These are phyloP conservation scores for Eolophus roseicapilla DNA, from an alignment of 2,113 vertebrate genomes.

Conservation along the genomic window DNA sequence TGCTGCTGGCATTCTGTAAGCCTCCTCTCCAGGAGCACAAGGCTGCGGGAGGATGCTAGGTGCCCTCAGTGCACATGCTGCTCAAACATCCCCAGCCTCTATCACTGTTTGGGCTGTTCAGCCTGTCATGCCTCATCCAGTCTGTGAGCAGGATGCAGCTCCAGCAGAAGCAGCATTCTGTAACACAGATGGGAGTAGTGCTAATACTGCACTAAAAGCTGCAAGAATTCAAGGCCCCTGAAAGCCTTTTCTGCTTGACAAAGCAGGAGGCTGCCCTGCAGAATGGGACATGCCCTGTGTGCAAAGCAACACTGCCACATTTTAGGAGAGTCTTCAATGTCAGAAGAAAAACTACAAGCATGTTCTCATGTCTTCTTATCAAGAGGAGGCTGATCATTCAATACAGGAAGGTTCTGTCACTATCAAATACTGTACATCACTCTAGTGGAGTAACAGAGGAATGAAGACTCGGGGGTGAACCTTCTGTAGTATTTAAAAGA, in stretches of 20 bases:
- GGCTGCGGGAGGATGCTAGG: neutral
- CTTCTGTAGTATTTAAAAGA: neutral
- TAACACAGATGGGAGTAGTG: accelerated
- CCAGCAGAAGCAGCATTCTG: accelerated
- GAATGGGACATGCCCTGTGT: accelerated
- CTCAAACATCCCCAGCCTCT: accelerated
- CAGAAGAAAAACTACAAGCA: neutral
- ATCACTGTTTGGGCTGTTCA: accelerated
- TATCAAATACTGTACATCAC: neutral
- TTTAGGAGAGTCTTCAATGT: neutral
- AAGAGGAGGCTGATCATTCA: neutral
- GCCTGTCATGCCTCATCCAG: accelerated
- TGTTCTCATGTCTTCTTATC: neutral
- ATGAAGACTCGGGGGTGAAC: neutral
- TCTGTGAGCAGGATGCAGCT: accelerated
- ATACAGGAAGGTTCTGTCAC: neutral
- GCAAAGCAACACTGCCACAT: neutral
- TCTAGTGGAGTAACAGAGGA: neutral
- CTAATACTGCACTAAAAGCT: accelerated
- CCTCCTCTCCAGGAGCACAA: neutral
- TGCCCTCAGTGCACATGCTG: neutral
- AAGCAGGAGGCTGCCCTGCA: neutral
- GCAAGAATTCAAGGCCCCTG: accelerated
- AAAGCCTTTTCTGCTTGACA: neutral
- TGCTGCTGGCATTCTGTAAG: accelerated